These are phyloP conservation scores for Carassius auratus DNA, from an alignment of 2,113 vertebrate genomes.

Conservation along the genomic window DNA sequence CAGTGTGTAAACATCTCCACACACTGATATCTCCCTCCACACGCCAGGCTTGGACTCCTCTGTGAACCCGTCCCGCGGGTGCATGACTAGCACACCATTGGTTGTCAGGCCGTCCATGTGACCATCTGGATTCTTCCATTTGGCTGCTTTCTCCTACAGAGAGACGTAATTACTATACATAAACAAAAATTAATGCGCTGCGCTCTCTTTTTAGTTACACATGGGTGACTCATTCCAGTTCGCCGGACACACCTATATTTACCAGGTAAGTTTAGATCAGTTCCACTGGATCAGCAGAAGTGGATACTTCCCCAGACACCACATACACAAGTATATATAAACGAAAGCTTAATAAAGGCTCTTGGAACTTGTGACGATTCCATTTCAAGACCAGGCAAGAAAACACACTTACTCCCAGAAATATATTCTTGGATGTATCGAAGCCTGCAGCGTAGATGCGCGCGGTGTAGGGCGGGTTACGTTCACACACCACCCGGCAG, in stretches of 20 bases:
- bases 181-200: background rate
- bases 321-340: constrained; percentile 30
- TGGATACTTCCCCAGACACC: constrained; percentile 23
- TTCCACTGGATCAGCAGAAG: constrained; percentile 43
- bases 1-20: constrained; percentile 95
- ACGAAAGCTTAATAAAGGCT: constrained; percentile 9
- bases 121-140: constrained; percentile 98
- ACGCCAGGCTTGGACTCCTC: constrained; percentile 94
- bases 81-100: constrained; percentile 97
- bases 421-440: constrained; percentile 98
- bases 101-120: constrained; percentile 99
- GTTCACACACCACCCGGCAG: constrained; percentile 94
- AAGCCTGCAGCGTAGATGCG: constrained; percentile 97
- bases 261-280: constrained; percentile 38
- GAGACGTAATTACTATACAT: background rate
- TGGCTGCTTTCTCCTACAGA: constrained; percentile 94
- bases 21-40: constrained; percentile 97
- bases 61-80: constrained; percentile 92
- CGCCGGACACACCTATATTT: constrained; percentile 38
- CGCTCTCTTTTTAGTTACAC: constrained; percentile 15
- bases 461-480: constrained; percentile 87
- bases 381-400: background rate
- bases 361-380: background rate
- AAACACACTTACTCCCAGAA: constrained; percentile 87
- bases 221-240: constrained; percentile 27